Base-by-base conservation (phyloP, 2,797 vertebrate genomes). In the Artibeus jamaicensis region DNA sequence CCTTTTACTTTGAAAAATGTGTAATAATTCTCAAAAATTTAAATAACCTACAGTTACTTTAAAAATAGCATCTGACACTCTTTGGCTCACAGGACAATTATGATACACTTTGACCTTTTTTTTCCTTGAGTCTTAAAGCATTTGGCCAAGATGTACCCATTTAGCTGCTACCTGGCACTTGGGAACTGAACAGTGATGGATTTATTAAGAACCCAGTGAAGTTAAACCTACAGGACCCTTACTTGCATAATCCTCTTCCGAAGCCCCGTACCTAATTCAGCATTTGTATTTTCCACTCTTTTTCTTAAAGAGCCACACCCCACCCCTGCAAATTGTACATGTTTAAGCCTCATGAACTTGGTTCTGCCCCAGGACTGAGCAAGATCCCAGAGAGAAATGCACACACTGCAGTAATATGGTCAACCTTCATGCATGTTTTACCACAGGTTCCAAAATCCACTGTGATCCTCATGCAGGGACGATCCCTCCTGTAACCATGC, bases 1-100 rank as follows among this genome's bases (percentile, higher is more conserved):
- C 46, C 85, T 89, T 78, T 85, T 84, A 91, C 67, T 89, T 93
- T 89, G 9, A 84, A 83, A 82, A 84, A 74, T 76, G 1, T 73
- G 37, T 44, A 83, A n/a, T 62, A 71, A 59, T 29, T 59, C 86
- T 94, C 26, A 85, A 94, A 86, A 70, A 65, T 65, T 76, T 86
- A 85, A 70, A 39, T 79, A 89, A 86, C 21, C 29, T 67, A 42
- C 55, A 81, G 14, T 70, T 86, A 21, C 70, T 84, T 86, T 65
- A 68, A 59, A 46, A 86, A 85, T 15, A 44, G 29, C n/a, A 86
- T 65, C 55, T 74, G 39, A 55, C 14, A 37, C n/a, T 46, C 78
- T 50, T 32, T 94, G 53, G 7, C 57, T 70, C 76, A 79, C 39
- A 71, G 59, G 42, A 53, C 59, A 50, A n/a, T 68, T 57, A 39